Evolutionary conservation across 2,888 invertebrate species (phyloP), one percentile per base, ranked within the genome.

Genomic region (Campoplex nolae): DNA sequence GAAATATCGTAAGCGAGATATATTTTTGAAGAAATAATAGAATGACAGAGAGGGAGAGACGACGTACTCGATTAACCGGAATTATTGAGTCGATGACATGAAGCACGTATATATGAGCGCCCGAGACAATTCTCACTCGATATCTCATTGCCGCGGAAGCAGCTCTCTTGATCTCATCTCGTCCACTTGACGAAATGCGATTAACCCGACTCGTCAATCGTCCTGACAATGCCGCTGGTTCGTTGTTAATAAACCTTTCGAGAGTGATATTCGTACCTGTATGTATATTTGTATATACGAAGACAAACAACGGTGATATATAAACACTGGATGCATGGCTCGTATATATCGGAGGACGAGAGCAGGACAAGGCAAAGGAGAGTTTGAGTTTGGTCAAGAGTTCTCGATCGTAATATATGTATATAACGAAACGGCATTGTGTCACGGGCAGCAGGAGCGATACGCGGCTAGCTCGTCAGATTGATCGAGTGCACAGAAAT

Each of bases 161-260:
- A 8, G 8, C 68, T n/a, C 23, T 28, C 51, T 42, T 70, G 16
- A 58, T 79, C 58, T 48, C 70, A 71, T 70, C 70, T 32, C n/a
- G 2, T 58, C 4, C 45, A 74, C 85, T 86, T 23, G 83, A 83
- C 82, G 74, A 56, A 83, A 82, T 75, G 23, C 23, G 74, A 86
- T 86, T 82, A 79, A 83, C 74, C 62, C 82, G 85, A 45, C 85
- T 75, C 35, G 82, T 85, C 85, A 85, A 85, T 58, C 58, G 58
- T 82, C 82, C 42, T 82, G 73, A 85, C 85, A 82, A 85, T 85
- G 74, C 77, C 70, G 13, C 13, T 3, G 8, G 77, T 23, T 76
- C 62, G 77, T 62, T 13, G 80, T 82, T 51, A 28, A 75, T 56
- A 68, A 62, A 58, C 67, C 70, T 65, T 58, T 73, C 45, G 82